Evolutionary conservation across 2,888 invertebrate species (phyloP).

Genomic region (Leptura quadrifasciata): DNA sequence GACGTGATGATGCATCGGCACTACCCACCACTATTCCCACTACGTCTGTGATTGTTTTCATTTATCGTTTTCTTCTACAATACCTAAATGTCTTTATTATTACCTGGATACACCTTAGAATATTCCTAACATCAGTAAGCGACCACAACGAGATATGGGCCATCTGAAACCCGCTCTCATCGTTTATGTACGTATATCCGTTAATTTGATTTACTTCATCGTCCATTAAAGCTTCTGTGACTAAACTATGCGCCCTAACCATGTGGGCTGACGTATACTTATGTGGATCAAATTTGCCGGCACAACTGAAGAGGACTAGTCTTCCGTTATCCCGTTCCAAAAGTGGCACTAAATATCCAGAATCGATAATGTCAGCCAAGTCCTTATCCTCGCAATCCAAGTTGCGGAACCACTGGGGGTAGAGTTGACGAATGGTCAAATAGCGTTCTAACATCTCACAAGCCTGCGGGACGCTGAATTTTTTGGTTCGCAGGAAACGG

Average conservation of each 20-base stretch:
- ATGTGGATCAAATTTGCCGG: slow-evolving; percentile 78
- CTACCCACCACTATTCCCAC: too few species aligned
- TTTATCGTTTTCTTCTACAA: too few species aligned
- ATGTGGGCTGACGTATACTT: slow-evolving; percentile 85
- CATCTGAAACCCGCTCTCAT: slow-evolving; percentile 89
- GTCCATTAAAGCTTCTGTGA: slow-evolving; percentile 89
- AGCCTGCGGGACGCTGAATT: slow-evolving; percentile 89
- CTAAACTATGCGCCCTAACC: slow-evolving; percentile 89
- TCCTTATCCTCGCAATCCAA: slow-evolving; percentile 87
- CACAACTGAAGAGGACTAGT: slow-evolving; percentile 83
- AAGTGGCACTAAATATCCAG: slow-evolving; percentile 86
- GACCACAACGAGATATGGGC: slow-evolving; percentile 90
- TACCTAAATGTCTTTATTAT: slow-evolving; percentile 41
- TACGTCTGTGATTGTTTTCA: too few species aligned
- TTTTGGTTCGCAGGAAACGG: slow-evolving; percentile 90
- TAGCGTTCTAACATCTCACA: slow-evolving; percentile 93
- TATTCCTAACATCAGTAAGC: slow-evolving; percentile 84
- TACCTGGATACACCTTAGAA: slow-evolving; percentile 87
- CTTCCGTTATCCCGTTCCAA: slow-evolving; percentile 86
- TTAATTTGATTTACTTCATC: slow-evolving; percentile 89
- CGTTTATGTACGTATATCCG: slow-evolving; percentile 90
- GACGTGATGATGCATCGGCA: too few species aligned
- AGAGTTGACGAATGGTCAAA: slow-evolving; percentile 87
- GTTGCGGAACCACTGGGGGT: slow-evolving; percentile 90
- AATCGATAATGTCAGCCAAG: slow-evolving; percentile 86